Conservation (phyloP, 2,888 invertebrate genomes). For the Amaurobius ferox region DNA sequence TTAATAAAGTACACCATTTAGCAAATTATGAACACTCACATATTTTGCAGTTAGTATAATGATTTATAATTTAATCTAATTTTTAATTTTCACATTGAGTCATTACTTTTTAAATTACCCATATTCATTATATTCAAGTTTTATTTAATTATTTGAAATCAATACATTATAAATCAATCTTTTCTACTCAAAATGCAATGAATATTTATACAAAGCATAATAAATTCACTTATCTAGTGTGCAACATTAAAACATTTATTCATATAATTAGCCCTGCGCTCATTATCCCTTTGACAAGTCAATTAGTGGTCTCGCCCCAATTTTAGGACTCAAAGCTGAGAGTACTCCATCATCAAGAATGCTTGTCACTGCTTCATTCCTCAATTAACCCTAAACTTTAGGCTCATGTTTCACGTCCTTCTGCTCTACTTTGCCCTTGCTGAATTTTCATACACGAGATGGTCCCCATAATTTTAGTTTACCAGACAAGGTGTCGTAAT, state of each 20-base stretch:
- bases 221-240: too few species aligned
- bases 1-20: too few species aligned
- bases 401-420: constrained; percentile 70
- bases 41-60: too few species aligned
- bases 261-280: constrained; percentile 27
- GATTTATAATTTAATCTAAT: too few species aligned
- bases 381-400: constrained; percentile 58
- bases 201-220: too few species aligned
- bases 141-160: too few species aligned
- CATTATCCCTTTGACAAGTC: constrained; percentile 67
- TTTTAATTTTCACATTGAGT: too few species aligned
- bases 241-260: constrained; percentile 49
- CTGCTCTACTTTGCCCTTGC: constrained; percentile 42
- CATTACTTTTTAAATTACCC: too few species aligned
- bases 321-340: constrained; percentile 52
- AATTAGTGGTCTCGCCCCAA: constrained; percentile 64
- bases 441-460: constrained; percentile 62
- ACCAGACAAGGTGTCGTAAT: constrained; percentile 70
- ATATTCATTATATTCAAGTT: too few species aligned
- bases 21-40: too few species aligned
- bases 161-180: too few species aligned
- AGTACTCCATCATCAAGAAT: constrained; percentile 64
- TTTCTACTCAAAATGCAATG: too few species aligned
- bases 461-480: constrained; percentile 58
- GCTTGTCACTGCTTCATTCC: constrained; percentile 58